Evolutionary conservation across 2,888 invertebrate species (phyloP), one percentile per base, ranked within the genome.

Genomic region (Luperina nickerlii): DNA sequence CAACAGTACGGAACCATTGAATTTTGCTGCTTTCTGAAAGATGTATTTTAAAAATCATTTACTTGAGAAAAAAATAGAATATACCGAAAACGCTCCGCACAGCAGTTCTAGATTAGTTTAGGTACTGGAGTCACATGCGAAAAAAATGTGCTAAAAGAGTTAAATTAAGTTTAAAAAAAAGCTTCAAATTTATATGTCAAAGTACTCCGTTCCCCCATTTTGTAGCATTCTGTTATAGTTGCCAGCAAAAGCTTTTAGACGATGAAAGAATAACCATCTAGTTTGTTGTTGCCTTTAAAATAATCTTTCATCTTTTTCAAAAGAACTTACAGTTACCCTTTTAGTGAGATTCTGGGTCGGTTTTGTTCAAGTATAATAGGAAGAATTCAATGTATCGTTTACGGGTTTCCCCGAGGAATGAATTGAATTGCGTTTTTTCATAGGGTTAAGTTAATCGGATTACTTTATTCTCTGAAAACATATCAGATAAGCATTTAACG

Each of bases 21-120:
- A 90, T 90, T 90, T 91, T 89, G 91, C 86, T 88, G 87, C 80
- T 75, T 77, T 83, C 86, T 88, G 82, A 87, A 90, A 90, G 89
- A 90, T 89, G 74, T 83, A 71, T 84, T 78, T 76, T 76, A 72
- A 86, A 84, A 83, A 85, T n/a, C 32, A 54, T 54, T 7, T 51
- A 7, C 65, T 32, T 73, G 27, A 6, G 9, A 71, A 51, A 63
- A 69, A 77, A 73, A 15, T 6, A 48, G 13, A 48, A 71, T 24
- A 8, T 32, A 62, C 5, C 8, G 45, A 78, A 74, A 74, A 82
- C 42, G 24, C 20, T 32, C 13, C 2, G 20, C 7, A 60, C 15
- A 68, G 32, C 54, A 62, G 4, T 72, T 79, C 20, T 57, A 54
- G 1, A 48, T 42, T 15, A 13, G 42, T 38, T 65, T n/a, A 32